A percentile compares a stretch with the other conserved stretches of the same genome.
These are phyloP conservation scores for Harpagoxenus sublaevis DNA, from an alignment of 2,888 invertebrate species.

Conservation along the genomic window DNA sequence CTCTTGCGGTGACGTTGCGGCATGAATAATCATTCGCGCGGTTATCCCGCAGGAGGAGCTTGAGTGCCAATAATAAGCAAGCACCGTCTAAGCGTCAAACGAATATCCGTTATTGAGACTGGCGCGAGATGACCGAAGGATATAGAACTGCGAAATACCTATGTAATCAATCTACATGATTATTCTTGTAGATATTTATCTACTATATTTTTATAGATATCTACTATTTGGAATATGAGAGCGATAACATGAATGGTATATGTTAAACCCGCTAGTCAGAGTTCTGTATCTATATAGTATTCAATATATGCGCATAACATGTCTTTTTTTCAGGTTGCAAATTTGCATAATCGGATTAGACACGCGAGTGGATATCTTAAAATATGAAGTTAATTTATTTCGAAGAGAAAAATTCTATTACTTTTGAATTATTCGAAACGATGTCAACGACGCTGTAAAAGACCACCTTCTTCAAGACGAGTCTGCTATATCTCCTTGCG, in stretches of 20 bases:
- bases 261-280: neutral
- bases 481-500: neutral
- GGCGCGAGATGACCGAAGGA: neutral
- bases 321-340: neutral
- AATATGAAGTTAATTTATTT: neutral
- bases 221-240: neutral
- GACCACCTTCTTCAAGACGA: neutral
- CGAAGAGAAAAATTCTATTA: neutral
- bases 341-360: neutral
- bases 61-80: slow-evolving; percentile 51
- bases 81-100: slow-evolving; percentile 9
- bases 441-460: slow-evolving; percentile 4
- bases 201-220: neutral
- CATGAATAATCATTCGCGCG: slow-evolving; percentile 75
- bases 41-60: slow-evolving; percentile 58
- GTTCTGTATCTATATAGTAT: neutral
- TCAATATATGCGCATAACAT: neutral
- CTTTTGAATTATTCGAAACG: neutral
- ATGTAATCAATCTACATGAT: neutral
- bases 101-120: neutral
- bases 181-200: neutral
- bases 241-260: neutral
- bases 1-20: slow-evolving; percentile 66
- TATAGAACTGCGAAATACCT: neutral
- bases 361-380: neutral